Base-by-base conservation (phyloP, 2,888 invertebrate genomes). In the Campoplex capitator region DNA sequence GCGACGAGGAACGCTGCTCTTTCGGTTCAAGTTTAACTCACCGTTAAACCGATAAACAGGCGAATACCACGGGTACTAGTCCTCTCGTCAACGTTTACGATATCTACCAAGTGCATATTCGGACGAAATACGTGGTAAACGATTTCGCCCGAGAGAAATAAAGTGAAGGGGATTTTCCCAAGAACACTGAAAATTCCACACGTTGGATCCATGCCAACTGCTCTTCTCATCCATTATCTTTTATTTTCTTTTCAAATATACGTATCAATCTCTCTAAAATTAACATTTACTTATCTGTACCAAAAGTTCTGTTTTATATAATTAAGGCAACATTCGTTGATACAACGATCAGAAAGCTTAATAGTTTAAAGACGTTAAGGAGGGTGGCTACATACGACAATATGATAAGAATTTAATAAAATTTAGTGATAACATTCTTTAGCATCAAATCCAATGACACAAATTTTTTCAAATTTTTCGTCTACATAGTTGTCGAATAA, bases 51-150 rank as follows among this genome's bases (percentile, higher is more conserved):
- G 86, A 86, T 88, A 80, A 88, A 84, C 70, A 80, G 77, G 84
- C 84, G 86, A 88, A 88, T 86, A 88, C 82, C 86, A 79, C 76
- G 79, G 80, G 83, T 86, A 88, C 84, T 80, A 88, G 84, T 79
- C 84, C 73, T 56, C 35, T 74, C 74, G 65, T 86, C 71, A 58
- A 68, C 74, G 82, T 56, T 73, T 71, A 71, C 83, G 81, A 75
- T 83, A 71, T 54, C 75, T 51, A 67, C 51, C 54, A 45, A 78
- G 58, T 68, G 51, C 35, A 77, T 23, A 23, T 67, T 67, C 51
- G 51, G 35, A 77, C 65, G n/a, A 35, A 58, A 54, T 71, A 51
- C 76, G 79, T 48, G 56, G 56, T 54, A 73, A 83, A 45, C 54
- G 42, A 65, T 70, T 48, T 62, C 73, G 54, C 73, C 23, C 23